Evolutionary conservation across 1,140 invertebrate genomes (phyloP).

Genomic region (Drosophila triauraria): DNA sequence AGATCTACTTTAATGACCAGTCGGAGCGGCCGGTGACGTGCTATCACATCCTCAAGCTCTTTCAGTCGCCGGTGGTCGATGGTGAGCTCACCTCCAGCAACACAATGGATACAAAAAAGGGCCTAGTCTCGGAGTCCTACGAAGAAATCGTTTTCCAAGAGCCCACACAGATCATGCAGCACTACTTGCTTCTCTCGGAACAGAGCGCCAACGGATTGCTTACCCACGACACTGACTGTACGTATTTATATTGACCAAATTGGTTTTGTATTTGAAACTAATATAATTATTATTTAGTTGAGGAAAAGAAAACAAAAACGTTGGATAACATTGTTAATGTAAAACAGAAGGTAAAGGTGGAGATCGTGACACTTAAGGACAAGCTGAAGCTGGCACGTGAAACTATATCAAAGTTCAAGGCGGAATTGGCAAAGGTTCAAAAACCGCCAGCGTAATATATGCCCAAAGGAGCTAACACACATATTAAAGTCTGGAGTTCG

Average conservation of each 20-base stretch:
- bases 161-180: constrained; percentile 96
- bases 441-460: constrained; percentile 66
- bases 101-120: constrained; percentile 91
- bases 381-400: constrained; percentile 95
- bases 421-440: constrained; percentile 92
- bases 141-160: constrained; percentile 99
- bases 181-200: constrained; percentile 91
- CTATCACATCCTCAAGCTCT: constrained; percentile 98
- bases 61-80: constrained; percentile 90
- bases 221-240: constrained; percentile 96
- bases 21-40: constrained; percentile 98
- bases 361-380: constrained; percentile 95
- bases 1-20: constrained; percentile 98
- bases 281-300: constrained; percentile 89
- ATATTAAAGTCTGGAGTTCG: neutral
- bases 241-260: constrained; percentile 82
- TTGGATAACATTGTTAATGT: constrained; percentile 92
- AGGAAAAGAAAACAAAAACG: constrained; percentile 94
- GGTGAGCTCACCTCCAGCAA: constrained; percentile 86
- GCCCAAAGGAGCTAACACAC: too few species aligned
- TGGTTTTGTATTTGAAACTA: neutral
- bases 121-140: constrained; percentile 96
- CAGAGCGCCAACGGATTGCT: constrained; percentile 66
- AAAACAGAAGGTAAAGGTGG: constrained; percentile 92
- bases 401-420: constrained; percentile 95